These are phyloP conservation scores for Excalfactoria chinensis DNA, from an alignment of 2,113 vertebrate genomes.

Conservation along the genomic window DNA sequence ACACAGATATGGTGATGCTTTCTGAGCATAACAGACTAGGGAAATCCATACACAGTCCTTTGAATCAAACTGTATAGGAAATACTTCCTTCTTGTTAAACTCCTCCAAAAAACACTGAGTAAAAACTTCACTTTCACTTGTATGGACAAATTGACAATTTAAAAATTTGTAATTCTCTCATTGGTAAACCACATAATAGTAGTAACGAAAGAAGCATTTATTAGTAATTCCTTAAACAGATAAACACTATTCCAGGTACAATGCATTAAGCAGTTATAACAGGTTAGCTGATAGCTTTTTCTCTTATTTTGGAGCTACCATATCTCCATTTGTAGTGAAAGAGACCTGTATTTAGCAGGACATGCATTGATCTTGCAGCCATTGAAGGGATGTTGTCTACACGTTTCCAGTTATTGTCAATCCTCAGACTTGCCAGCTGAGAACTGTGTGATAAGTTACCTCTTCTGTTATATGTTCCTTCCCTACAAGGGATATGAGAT, in stretches of 20 bases:
- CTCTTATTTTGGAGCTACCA: neutral
- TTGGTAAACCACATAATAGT: neutral
- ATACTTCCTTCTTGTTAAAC: neutral
- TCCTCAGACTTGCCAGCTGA: neutral
- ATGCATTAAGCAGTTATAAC: neutral
- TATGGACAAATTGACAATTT: rapidly evolving
- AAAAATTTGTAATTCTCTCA: neutral
- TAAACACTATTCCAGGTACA: neutral
- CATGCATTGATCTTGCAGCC: neutral
- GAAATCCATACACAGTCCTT: neutral
- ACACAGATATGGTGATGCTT: neutral
- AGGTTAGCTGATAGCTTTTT: neutral
- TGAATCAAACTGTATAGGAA: neutral
- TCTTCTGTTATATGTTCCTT: neutral
- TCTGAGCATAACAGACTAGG: neutral
- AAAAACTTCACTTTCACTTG: neutral
- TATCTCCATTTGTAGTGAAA: neutral
- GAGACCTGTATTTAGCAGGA: neutral
- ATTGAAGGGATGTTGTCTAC: neutral
- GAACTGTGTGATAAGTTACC: neutral
- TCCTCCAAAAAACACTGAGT: neutral
- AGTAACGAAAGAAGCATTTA: neutral
- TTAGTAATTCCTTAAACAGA: neutral
- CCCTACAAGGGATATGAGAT: no score
- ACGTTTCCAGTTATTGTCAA: neutral